Percentiles rank a stretch among this genome's conserved stretches.
Conservation (phyloP, 23 tunicate genomes). For the Ciona savignyi region DNA sequence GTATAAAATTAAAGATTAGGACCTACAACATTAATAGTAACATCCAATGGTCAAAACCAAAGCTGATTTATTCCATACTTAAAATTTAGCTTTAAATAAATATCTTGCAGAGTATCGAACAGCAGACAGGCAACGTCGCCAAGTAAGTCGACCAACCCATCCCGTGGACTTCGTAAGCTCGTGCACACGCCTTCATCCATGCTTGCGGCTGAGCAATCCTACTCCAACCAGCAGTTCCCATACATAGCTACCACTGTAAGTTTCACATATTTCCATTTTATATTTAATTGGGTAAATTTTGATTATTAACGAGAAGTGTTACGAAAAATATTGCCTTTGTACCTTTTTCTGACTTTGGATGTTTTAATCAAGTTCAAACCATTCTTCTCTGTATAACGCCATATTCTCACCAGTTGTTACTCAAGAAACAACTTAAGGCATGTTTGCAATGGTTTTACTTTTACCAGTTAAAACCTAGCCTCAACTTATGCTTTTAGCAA, state of each 20-base stretch:
- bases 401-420: not conserved
- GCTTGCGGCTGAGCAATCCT: not conserved
- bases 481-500: no score
- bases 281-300: no score
- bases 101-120: conserved; percentile 5
- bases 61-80: not conserved
- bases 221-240: conserved; percentile 41
- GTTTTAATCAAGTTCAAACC: no score
- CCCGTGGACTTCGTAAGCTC: conserved; percentile 10
- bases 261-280: not conserved
- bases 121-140: conserved; percentile 2
- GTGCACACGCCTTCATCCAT: conserved; percentile 24
- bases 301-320: no score
- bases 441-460: not conserved
- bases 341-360: no score
- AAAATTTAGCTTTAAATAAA: not conserved
- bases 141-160: not conserved
- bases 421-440: not conserved
- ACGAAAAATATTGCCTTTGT: no score
- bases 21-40: no score
- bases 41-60: no score
- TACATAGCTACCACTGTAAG: conserved; percentile 15
- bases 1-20: no score
- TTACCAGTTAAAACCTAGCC: no score
- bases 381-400: no score